phyloP scores from a whole-genome alignment of 2,888 invertebrate species.

The Phortica okadai region DNA sequence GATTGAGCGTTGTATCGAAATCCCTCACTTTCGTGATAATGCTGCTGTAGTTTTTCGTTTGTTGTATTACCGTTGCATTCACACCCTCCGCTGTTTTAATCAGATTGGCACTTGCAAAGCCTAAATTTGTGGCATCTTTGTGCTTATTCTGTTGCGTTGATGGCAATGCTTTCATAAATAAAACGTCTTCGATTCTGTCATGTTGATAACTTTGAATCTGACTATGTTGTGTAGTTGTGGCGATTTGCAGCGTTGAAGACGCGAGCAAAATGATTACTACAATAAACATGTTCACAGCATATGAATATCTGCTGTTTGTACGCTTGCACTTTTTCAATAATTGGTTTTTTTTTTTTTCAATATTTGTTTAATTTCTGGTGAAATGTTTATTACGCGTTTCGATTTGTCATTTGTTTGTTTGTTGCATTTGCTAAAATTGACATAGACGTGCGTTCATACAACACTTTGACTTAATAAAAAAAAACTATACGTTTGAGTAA shows the following conservation, averaged over 20 bases:
- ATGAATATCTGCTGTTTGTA: constrained; percentile 39
- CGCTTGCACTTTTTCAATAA: neutral
- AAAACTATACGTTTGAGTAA: neutral
- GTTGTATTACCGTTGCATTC: neutral
- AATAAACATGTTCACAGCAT: constrained; percentile 63
- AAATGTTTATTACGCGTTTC: neutral
- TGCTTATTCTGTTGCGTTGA: neutral
- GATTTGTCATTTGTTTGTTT: neutral
- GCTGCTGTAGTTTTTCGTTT: constrained; percentile 65
- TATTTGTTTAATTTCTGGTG: neutral
- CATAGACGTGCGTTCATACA: neutral
- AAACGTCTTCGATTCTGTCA: constrained; percentile 27
- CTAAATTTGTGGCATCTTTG: neutral
- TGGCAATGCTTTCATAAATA: neutral
- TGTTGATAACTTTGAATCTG: constrained; percentile 28
- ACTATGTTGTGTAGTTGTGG: constrained; percentile 42
- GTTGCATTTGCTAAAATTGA: neutral
- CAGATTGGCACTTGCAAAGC: constrained; percentile 2
- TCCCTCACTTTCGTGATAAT: constrained; percentile 73
- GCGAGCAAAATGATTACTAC: constrained; percentile 63
- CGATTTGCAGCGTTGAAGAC: constrained; percentile 54
- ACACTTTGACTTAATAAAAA: too few relatives aligned
- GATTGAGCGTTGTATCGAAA: constrained; percentile 82
- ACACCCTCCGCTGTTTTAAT: neutral
- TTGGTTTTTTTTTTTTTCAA: neutral